phyloP scores from a whole-genome alignment of 2,888 invertebrate genomes.

The Andrena bucephala region DNA sequence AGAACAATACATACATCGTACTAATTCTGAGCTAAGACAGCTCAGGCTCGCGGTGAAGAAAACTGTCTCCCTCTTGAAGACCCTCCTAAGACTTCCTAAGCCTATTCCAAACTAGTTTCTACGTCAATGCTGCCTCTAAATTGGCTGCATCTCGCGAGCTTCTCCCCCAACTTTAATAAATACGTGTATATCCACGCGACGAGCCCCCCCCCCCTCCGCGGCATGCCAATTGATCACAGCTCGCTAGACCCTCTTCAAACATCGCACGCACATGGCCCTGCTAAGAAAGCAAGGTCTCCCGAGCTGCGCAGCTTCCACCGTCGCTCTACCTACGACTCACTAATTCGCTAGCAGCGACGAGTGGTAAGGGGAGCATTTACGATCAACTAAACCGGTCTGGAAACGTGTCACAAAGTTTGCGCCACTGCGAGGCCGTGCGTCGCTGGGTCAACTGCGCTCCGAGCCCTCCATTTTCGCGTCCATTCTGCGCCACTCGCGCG shows the following conservation, averaged over 20 bases:
- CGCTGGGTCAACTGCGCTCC: neutral
- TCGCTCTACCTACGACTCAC: neutral
- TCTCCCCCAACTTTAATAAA: neutral
- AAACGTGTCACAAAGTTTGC: slow-evolving; percentile 17
- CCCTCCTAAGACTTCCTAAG: neutral
- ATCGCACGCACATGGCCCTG: neutral
- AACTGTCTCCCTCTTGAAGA: neutral
- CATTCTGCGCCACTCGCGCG: neutral
- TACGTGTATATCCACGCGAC: neutral
- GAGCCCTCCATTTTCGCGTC: neutral
- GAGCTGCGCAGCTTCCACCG: neutral
- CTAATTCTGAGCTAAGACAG: too few relatives aligned
- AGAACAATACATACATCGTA: too few relatives aligned
- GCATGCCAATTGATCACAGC: neutral
- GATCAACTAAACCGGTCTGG: slow-evolving; percentile 13
- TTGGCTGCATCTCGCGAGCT: too few relatives aligned
- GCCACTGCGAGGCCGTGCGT: slow-evolving; percentile 23
- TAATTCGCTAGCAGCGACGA: slow-evolving; percentile 5
- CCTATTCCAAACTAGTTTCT: neutral
- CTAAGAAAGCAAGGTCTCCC: neutral
- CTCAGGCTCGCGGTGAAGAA: too few relatives aligned
- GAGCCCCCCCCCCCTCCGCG: neutral
- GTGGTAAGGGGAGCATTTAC: slow-evolving; percentile 28
- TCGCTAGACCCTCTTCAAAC: neutral
- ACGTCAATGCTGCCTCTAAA: neutral